Evolutionary conservation across 2,113 vertebrate genomes (phyloP).

Genomic region (Puffinus mauretanicus): DNA sequence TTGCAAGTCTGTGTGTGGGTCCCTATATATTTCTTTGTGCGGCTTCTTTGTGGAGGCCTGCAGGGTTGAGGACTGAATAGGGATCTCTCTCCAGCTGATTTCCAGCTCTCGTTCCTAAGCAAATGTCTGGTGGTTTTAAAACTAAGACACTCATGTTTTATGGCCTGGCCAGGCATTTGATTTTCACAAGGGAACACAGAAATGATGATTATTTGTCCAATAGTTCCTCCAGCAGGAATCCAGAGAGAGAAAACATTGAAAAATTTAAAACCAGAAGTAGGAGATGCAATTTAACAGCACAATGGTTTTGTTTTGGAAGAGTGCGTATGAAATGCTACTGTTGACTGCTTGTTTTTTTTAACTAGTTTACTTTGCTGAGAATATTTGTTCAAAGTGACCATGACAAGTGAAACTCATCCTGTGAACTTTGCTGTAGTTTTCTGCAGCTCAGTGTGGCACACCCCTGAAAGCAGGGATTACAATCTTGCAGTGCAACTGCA

Average conservation of each 20-base stretch:
- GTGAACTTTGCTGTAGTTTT: not conserved
- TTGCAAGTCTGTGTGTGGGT: accelerated
- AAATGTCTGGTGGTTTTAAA: not conserved
- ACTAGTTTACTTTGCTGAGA: not conserved
- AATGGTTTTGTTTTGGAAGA: not conserved
- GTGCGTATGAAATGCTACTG: not conserved
- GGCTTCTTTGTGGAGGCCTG: not conserved
- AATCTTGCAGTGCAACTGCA: not conserved
- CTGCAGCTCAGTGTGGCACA: not conserved
- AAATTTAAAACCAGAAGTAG: not conserved
- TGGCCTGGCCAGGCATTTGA: not conserved
- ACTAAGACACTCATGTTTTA: not conserved
- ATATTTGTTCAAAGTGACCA: not conserved
- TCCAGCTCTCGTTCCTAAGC: not conserved
- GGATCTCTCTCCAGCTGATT: not conserved
- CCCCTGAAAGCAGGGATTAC: not conserved
- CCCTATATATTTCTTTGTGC: not conserved
- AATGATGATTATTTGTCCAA: constrained; percentile 39
- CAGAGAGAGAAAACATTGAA: not conserved
- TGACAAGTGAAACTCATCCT: not conserved
- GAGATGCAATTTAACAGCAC: constrained; percentile 2
- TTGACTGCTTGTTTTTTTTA: not conserved
- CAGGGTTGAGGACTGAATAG: not conserved
- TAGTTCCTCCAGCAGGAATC: not conserved
- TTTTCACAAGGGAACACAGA: constrained; percentile 53